phyloP scores from a whole-genome alignment of 2,113 vertebrate species.

The Pica pica region DNA sequence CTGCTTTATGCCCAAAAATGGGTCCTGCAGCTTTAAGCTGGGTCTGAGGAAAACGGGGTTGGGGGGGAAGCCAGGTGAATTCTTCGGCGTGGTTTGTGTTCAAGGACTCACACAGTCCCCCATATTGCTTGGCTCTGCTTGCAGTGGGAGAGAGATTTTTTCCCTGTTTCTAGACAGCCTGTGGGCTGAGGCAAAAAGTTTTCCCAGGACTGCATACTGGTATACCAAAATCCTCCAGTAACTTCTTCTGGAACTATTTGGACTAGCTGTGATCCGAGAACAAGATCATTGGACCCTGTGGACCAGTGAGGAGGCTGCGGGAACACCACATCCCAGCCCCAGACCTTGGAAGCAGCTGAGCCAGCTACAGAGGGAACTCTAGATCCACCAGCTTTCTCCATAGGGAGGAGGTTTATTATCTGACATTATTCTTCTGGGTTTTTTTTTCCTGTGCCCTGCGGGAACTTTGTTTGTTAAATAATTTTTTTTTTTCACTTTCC shows the following conservation, averaged over 20 bases:
- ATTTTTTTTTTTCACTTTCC: background rate
- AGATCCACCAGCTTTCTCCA: background rate
- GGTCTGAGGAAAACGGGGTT: background rate
- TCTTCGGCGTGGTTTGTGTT: background rate
- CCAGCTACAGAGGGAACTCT: background rate
- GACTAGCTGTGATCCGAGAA: background rate
- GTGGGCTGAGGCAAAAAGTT: background rate
- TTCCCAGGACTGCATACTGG: background rate
- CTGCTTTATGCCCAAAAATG: background rate
- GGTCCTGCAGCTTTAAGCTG: background rate
- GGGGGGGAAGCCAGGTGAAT: background rate
- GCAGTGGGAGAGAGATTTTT: background rate
- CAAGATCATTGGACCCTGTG: background rate
- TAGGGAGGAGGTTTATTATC: background rate
- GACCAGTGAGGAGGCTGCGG: background rate
- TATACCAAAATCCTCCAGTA: background rate
- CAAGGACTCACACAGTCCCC: background rate
- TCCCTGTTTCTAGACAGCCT: background rate
- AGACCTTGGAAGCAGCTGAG: background rate
- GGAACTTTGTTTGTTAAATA: background rate
- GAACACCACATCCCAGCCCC: background rate
- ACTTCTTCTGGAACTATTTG: background rate
- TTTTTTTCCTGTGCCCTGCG: background rate
- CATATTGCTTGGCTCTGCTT: background rate
- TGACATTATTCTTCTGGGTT: background rate